These are phyloP conservation scores for Remorina albescens DNA, from an alignment of 2,797 vertebrate species.

Conservation along the genomic window DNA sequence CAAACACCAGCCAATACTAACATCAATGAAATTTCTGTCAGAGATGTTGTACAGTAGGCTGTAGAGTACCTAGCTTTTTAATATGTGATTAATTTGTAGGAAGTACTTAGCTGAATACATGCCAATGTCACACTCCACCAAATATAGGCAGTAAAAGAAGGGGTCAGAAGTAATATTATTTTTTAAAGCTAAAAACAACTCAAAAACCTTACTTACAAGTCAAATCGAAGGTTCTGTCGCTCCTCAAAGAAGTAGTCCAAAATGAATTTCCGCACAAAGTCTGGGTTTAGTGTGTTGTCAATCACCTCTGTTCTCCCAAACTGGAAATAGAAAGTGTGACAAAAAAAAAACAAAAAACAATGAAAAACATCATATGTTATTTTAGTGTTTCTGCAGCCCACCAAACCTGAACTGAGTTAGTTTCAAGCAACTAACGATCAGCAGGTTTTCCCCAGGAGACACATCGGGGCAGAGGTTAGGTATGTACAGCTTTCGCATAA, in stretches of 20 bases:
- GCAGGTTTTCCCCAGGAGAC: conserved; percentile 25
- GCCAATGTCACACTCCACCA: neutral
- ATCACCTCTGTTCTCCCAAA: conserved; percentile 98
- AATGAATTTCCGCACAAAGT: conserved; percentile 98
- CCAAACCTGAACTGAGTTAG: neutral
- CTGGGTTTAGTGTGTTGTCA: conserved; percentile 98
- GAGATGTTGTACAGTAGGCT: neutral
- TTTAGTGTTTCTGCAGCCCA: neutral
- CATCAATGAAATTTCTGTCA: neutral
- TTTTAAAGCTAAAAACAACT: conserved; percentile 9
- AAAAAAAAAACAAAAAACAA: neutral
- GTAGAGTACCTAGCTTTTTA: neutral
- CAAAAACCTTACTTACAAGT: conserved; percentile 90
- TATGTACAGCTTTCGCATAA: conserved; percentile 47
- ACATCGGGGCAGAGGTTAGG: conserved; percentile 17
- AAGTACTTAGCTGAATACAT: neutral
- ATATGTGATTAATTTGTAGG: neutral
- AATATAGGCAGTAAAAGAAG: conserved; percentile 9
- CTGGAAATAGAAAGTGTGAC: conserved; percentile 71
- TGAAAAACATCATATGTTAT: neutral
- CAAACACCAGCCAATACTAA: neutral
- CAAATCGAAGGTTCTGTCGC: conserved; percentile 96
- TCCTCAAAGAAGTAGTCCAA: conserved; percentile 99
- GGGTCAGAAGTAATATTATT: conserved; percentile 2
- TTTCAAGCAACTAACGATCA: conserved; percentile 34